phyloP scores from a whole-genome alignment of 2,797 vertebrate species.

The Limnodromus scolopaceus region DNA sequence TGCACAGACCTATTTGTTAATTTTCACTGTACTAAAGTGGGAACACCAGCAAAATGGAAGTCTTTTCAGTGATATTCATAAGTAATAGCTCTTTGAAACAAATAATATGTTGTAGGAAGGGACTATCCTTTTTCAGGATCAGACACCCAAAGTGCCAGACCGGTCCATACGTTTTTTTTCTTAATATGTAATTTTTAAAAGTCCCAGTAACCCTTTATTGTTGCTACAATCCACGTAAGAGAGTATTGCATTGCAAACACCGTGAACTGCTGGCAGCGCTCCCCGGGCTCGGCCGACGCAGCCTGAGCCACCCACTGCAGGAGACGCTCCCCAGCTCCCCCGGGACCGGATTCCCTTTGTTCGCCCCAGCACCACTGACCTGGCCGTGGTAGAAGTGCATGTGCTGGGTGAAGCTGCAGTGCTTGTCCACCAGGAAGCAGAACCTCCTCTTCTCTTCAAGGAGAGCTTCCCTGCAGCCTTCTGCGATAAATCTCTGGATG shows the following conservation, averaged over 20 bases:
- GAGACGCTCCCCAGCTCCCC: neutral
- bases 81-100: neutral
- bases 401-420: conserved; percentile 90
- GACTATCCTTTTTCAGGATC: neutral
- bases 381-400: conserved; percentile 87
- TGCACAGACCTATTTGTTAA: neutral
- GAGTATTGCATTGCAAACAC: neutral
- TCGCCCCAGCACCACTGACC: conserved; percentile 69
- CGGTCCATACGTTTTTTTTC: neutral
- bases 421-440: conserved; percentile 97
- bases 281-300: neutral
- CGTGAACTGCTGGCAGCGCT: neutral
- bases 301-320: neutral
- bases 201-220: neutral
- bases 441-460: conserved; percentile 96
- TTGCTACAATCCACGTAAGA: neutral
- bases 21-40: neutral
- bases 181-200: neutral
- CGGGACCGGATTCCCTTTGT: too few relatives aligned
- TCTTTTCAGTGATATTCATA: neutral
- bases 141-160: neutral
- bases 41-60: neutral
- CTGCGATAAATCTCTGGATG: conserved; percentile 93
- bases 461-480: conserved; percentile 93
- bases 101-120: neutral